Evolutionary conservation across 2,888 invertebrate genomes (phyloP).

Genomic region (Gastrophysa polygoni): DNA sequence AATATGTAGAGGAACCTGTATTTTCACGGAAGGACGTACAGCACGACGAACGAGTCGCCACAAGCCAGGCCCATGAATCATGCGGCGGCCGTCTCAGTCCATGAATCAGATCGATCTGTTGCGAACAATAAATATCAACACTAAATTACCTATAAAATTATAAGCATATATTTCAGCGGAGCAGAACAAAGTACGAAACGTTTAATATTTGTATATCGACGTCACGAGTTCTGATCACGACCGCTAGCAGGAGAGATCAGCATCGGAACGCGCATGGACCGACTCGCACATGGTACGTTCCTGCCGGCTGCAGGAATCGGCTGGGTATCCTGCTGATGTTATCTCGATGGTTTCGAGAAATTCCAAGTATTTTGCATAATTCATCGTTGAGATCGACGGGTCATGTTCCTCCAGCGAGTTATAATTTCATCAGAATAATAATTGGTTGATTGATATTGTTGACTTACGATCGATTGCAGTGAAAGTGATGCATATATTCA

Average conservation of each 20-base stretch:
- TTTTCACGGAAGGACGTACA: not conserved
- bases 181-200: slow-evolving; percentile 55
- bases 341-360: slow-evolving; percentile 9
- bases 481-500: not conserved
- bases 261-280: slow-evolving; percentile 9
- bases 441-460: not conserved
- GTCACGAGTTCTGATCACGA: slow-evolving; percentile 55
- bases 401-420: slow-evolving; percentile 2
- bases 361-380: slow-evolving; percentile 14
- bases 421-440: not conserved
- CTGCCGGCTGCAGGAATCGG: slow-evolving; percentile 12
- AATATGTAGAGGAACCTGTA: not conserved
- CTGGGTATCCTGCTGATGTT: slow-evolving; percentile 18
- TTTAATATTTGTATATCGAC: slow-evolving; percentile 59
- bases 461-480: not conserved
- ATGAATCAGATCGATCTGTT: slow-evolving; percentile 48
- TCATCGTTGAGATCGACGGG: slow-evolving; percentile 7
- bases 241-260: slow-evolving; percentile 24
- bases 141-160: slow-evolving; percentile 57
- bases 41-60: slow-evolving; percentile 2
- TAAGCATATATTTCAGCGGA: slow-evolving; percentile 54
- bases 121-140: slow-evolving; percentile 51
- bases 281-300: not conserved
- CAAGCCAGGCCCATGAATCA: slow-evolving; percentile 38
- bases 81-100: slow-evolving; percentile 39